Evolutionary conservation across 2,888 invertebrate species (phyloP).

Genomic region (Automeris io): DNA sequence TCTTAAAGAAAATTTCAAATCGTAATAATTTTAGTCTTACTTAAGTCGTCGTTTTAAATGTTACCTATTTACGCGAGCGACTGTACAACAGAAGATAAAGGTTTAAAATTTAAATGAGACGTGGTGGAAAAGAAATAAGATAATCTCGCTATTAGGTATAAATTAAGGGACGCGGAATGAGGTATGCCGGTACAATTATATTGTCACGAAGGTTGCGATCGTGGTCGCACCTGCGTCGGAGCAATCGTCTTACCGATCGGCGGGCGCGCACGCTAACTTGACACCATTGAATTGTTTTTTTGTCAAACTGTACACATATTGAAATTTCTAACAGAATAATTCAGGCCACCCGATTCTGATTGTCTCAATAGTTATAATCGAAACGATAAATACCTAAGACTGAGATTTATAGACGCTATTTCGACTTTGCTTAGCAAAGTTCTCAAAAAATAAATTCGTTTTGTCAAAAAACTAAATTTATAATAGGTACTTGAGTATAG

Average conservation of each 20-base stretch:
- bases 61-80: conserved; percentile 14
- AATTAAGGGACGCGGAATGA: conserved; percentile 65
- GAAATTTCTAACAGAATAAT: conserved; percentile 10
- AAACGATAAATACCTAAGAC: too few relatives aligned
- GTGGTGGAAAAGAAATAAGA: conserved; percentile 63
- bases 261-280: conserved; percentile 36
- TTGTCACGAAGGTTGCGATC: conserved; percentile 62
- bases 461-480: too few relatives aligned
- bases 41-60: background rate
- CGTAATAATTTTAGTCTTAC: too few relatives aligned
- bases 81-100: conserved; percentile 38
- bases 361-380: too few relatives aligned
- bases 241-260: conserved; percentile 36
- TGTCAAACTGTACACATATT: conserved; percentile 5
- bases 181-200: conserved; percentile 70
- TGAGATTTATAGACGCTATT: too few relatives aligned
- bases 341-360: too few relatives aligned
- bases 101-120: conserved; percentile 71
- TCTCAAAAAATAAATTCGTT: too few relatives aligned
- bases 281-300: conserved; percentile 7
- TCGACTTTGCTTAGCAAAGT: too few relatives aligned
- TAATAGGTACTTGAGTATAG: too few relatives aligned
- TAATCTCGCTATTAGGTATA: conserved; percentile 74
- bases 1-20: too few relatives aligned
- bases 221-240: conserved; percentile 30